Percentiles rank a stretch among this genome's conserved stretches.
Evolutionary conservation across 2,797 vertebrate genomes (phyloP).

Genomic region (Chaetophractus vellerosus): DNA sequence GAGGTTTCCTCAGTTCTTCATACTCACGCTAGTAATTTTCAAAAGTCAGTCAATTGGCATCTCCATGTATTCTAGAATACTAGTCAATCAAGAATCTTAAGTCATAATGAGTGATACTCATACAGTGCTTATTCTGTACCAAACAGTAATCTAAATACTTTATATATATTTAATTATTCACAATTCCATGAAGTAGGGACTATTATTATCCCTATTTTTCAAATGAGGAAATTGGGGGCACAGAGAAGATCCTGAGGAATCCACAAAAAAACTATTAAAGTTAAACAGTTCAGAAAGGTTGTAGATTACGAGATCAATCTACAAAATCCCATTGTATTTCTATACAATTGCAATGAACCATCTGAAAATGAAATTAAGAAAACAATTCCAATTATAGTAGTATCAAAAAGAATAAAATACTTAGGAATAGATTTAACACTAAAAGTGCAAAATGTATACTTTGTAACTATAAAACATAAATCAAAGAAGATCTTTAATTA

Average conservation of each 20-base stretch:
- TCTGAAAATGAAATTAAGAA: no score
- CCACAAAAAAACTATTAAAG: no score
- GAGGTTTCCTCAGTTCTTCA: not conserved
- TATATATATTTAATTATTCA: not conserved
- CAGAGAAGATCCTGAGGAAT: not conserved
- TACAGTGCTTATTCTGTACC: not conserved
- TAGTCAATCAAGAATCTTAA: constrained; percentile 49
- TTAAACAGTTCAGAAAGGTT: no score
- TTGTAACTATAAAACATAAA: no score
- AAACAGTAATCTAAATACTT: not conserved
- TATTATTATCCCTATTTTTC: constrained; percentile 5
- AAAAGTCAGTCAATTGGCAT: not conserved
- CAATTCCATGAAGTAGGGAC: not conserved
- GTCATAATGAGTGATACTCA: constrained; percentile 16
- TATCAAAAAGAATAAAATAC: no score
- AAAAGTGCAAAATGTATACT: no score
- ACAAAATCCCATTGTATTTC: no score
- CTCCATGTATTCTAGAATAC: constrained; percentile 49
- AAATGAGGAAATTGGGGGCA: constrained; percentile 6
- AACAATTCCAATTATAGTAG: no score
- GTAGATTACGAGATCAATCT: no score
- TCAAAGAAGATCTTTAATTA: no score
- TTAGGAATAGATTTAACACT: no score
- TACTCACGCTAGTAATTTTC: not conserved
- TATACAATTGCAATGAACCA: no score